Percentiles rank a stretch among this genome's conserved stretches.
phyloP scores from a whole-genome alignment of 2,888 invertebrate species.

The Drepanosiphum platanoidis region DNA sequence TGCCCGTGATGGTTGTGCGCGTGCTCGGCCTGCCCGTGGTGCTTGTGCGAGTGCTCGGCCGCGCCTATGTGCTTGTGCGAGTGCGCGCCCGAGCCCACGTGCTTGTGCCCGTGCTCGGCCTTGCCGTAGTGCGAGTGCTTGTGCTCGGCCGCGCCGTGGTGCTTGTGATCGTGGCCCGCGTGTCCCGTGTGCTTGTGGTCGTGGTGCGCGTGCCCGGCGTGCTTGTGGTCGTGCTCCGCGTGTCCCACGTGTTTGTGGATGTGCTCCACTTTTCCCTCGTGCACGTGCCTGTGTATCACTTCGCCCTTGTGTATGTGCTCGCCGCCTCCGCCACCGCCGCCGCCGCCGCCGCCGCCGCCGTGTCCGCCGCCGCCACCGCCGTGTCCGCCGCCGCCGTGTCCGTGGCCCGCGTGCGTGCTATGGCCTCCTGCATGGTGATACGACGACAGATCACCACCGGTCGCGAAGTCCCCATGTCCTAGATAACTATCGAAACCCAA shows the following conservation, averaged over 20 bases:
- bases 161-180: slow-evolving; percentile 65
- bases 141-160: slow-evolving; percentile 65
- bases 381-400: slow-evolving; percentile 29
- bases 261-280: slow-evolving; percentile 64
- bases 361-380: slow-evolving; percentile 40
- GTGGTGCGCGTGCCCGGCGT: slow-evolving; percentile 65
- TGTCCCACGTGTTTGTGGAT: slow-evolving; percentile 65
- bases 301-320: slow-evolving; percentile 65
- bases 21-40: slow-evolving; percentile 68
- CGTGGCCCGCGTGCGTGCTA: slow-evolving; percentile 21
- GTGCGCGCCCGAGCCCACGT: slow-evolving; percentile 65
- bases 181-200: slow-evolving; percentile 65
- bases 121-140: slow-evolving; percentile 68
- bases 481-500: slow-evolving; percentile 42
- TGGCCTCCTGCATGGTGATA: slow-evolving; percentile 57
- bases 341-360: slow-evolving; percentile 63
- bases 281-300: slow-evolving; percentile 64
- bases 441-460: slow-evolving; percentile 50
- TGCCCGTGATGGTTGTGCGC: slow-evolving; percentile 65
- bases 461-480: slow-evolving; percentile 55
- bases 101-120: slow-evolving; percentile 68
- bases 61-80: slow-evolving; percentile 70
- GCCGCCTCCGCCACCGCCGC: slow-evolving; percentile 62
- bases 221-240: slow-evolving; percentile 65
- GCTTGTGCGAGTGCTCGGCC: slow-evolving; percentile 69